phyloP scores from a whole-genome alignment of 1,140 invertebrate genomes.

The Dysdera silvatica region DNA sequence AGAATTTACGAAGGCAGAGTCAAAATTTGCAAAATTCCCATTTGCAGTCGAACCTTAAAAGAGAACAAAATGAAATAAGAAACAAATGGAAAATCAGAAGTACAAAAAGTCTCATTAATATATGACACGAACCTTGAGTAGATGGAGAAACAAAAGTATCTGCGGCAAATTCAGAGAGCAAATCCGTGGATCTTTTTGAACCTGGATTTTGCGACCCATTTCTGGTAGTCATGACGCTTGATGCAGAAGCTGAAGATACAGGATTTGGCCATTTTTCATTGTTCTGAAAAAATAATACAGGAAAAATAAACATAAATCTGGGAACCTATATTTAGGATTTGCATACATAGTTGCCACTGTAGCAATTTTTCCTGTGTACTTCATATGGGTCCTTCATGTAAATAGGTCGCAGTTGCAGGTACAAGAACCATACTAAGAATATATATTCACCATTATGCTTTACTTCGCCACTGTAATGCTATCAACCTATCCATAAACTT shows the following conservation, averaged over 20 bases:
- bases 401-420: no score
- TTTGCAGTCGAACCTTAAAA: slow-evolving; percentile 33
- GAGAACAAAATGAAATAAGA: slow-evolving; percentile 4
- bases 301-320: no score
- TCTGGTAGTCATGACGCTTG: slow-evolving; percentile 20
- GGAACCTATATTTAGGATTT: no score
- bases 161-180: slow-evolving; percentile 16
- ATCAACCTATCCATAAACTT: no score
- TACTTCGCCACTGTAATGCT: no score
- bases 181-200: slow-evolving; percentile 24
- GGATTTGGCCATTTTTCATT: slow-evolving; percentile 22
- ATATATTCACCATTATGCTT: no score
- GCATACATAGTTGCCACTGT: no score
- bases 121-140: neutral
- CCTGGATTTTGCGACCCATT: slow-evolving; percentile 22
- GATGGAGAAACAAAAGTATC: neutral
- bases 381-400: no score
- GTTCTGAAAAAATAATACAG: neutral
- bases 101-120: neutral
- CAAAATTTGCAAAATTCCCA: slow-evolving; percentile 41
- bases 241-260: slow-evolving; percentile 24
- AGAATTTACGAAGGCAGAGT: slow-evolving; percentile 30
- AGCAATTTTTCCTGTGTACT: no score
- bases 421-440: no score
- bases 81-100: neutral